A percentile compares a stretch with the other conserved stretches of the same genome.
These are phyloP conservation scores for Proteles cristata DNA, from an alignment of 2,113 vertebrate species.

Conservation along the genomic window DNA sequence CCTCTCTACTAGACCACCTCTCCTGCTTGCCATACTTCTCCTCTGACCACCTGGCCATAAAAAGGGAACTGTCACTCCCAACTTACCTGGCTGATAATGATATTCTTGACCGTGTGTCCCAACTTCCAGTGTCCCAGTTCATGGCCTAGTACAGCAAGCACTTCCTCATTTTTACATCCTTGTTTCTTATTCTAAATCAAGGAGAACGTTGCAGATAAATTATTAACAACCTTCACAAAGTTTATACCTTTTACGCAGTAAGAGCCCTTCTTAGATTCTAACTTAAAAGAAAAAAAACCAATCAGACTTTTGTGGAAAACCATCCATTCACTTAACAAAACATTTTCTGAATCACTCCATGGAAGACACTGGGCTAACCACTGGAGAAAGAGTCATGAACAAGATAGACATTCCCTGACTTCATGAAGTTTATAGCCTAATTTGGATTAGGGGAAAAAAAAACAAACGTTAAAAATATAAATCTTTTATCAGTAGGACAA, in stretches of 20 bases:
- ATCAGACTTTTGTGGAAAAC: slow-evolving; percentile 22
- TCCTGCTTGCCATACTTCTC: not conserved
- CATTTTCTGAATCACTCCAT: not conserved
- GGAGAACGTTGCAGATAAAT: slow-evolving; percentile 61
- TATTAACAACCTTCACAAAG: not conserved
- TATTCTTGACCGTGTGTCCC: slow-evolving; percentile 98
- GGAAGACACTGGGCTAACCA: not conserved
- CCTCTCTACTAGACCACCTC: not conserved
- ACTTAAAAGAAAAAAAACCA: not conserved
- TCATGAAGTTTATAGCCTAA: not conserved
- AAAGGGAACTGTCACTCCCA: not conserved
- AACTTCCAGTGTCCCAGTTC: slow-evolving; percentile 99
- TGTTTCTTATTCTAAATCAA: slow-evolving; percentile 94
- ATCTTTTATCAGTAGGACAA: slow-evolving; percentile 46
- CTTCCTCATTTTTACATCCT: slow-evolving; percentile 97
- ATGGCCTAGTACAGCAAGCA: slow-evolving; percentile 97
- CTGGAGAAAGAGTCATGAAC: not conserved
- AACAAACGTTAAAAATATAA: not conserved
- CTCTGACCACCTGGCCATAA: not conserved
- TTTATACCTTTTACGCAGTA: slow-evolving; percentile 25
- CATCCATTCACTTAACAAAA: slow-evolving; percentile 16
- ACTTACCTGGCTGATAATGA: slow-evolving; percentile 97
- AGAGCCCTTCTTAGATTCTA: slow-evolving; percentile 29
- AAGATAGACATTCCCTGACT: not conserved
- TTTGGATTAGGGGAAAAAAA: not conserved